phyloP scores from a whole-genome alignment of 1,140 invertebrate species.

The Grapholita molesta region DNA sequence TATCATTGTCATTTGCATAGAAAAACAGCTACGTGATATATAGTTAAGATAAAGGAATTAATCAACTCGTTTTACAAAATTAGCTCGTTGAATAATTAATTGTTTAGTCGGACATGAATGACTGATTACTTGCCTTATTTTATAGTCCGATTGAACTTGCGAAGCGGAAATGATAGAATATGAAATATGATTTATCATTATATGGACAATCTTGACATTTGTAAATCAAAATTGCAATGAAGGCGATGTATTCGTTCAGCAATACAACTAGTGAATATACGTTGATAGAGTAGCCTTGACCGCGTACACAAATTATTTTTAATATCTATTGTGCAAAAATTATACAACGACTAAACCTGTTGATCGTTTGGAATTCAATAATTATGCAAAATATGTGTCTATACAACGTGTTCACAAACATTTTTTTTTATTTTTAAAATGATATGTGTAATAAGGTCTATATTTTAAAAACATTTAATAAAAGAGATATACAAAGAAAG shows the following conservation, averaged over 20 bases:
- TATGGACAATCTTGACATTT: conserved; percentile 1
- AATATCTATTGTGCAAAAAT: background rate
- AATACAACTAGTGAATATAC: background rate
- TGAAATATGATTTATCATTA: background rate
- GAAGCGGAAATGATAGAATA: background rate
- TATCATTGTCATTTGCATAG: conserved; percentile 48
- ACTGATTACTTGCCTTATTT: background rate
- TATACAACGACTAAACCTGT: background rate
- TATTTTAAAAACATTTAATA: background rate
- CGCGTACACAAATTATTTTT: conserved; percentile 33
- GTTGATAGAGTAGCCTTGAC: conserved; percentile 41
- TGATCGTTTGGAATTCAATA: background rate
- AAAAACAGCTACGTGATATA: conserved; percentile 20
- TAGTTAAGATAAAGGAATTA: background rate
- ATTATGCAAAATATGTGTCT: background rate
- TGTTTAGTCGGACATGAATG: background rate
- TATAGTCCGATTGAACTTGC: background rate
- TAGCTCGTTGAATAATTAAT: conserved; percentile 11
- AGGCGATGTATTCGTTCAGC: no score
- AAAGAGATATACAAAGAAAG: background rate
- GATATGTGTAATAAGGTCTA: no score
- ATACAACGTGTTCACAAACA: no score
- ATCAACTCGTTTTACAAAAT: conserved; percentile 7
- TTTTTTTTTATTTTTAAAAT: no score
- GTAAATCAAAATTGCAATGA: background rate